phyloP scores from a whole-genome alignment of 2,113 vertebrate genomes.

The Symphodus melops region DNA sequence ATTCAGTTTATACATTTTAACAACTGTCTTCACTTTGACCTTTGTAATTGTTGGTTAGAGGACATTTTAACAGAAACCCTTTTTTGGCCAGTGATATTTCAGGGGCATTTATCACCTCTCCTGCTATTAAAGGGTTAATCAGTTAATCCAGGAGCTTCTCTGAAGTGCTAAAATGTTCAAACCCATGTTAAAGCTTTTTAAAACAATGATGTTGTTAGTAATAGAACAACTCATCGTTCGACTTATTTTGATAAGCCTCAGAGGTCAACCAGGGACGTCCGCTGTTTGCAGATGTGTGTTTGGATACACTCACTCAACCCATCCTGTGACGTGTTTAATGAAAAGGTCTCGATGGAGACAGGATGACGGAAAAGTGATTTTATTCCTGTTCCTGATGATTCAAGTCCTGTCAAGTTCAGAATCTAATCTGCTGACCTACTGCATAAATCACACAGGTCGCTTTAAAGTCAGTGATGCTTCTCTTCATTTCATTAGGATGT shows the following conservation, averaged over 20 bases:
- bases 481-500: neutral
- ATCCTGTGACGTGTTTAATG: conserved; percentile 67
- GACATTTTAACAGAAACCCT: too few relatives aligned
- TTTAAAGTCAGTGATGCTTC: neutral
- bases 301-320: conserved; percentile 61
- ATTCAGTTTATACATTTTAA: neutral
- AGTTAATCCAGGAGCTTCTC: neutral
- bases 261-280: conserved; percentile 61
- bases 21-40: too few relatives aligned
- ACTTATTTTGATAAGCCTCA: conserved; percentile 63
- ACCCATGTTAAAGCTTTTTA: conserved; percentile 18
- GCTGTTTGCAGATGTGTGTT: conserved; percentile 67
- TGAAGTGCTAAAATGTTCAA: conserved; percentile 8
- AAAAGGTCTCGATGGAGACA: conserved; percentile 57
- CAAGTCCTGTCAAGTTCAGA: conserved; percentile 50
- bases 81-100: too few relatives aligned
- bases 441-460: neutral
- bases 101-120: neutral
- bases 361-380: conserved; percentile 60
- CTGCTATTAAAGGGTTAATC: neutral
- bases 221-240: conserved; percentile 30
- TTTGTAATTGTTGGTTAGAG: too few relatives aligned
- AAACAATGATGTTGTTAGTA: conserved; percentile 54
- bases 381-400: conserved; percentile 62
- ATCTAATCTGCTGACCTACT: conserved; percentile 25